Conservation (phyloP, 2,113 vertebrate genomes). For the Typhlomys cinereus region DNA sequence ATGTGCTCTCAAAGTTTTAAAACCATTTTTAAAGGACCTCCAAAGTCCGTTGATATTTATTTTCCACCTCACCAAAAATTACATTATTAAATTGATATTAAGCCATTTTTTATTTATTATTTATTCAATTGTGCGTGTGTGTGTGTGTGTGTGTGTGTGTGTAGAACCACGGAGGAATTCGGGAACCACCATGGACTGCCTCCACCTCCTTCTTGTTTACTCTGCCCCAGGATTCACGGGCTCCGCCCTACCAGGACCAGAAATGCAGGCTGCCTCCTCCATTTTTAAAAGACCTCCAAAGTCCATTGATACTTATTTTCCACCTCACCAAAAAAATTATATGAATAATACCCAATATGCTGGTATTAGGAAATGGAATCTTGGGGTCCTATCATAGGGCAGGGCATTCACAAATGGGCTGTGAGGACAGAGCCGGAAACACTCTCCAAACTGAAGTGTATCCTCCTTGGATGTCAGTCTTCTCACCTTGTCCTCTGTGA, state of each 20-base stretch:
- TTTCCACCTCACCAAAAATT: not conserved
- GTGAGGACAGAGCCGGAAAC: not conserved
- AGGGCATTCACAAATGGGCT: not conserved
- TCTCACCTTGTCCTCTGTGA: not conserved
- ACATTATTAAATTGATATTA: not conserved
- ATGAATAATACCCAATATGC: not conserved
- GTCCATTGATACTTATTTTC: not conserved
- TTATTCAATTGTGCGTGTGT: too few relatives aligned
- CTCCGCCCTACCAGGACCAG: too few relatives aligned
- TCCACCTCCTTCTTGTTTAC: too few relatives aligned
- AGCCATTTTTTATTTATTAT: too few relatives aligned
- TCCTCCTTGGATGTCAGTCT: not conserved
- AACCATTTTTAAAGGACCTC: not conserved
- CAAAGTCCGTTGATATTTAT: not conserved
- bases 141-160: too few relatives aligned
- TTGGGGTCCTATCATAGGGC: not conserved
- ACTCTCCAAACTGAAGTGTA: not conserved
- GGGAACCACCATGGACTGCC: too few relatives aligned
- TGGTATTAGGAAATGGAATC: not conserved
- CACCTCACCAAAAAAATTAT: not conserved
- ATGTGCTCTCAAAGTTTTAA: not conserved
- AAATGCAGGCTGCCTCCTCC: too few relatives aligned
- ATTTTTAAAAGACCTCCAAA: conserved; percentile 4
- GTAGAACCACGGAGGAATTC: too few relatives aligned
- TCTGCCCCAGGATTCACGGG: too few relatives aligned